Conservation (phyloP, 2,113 vertebrate genomes). For the Platycercus adscitus region DNA sequence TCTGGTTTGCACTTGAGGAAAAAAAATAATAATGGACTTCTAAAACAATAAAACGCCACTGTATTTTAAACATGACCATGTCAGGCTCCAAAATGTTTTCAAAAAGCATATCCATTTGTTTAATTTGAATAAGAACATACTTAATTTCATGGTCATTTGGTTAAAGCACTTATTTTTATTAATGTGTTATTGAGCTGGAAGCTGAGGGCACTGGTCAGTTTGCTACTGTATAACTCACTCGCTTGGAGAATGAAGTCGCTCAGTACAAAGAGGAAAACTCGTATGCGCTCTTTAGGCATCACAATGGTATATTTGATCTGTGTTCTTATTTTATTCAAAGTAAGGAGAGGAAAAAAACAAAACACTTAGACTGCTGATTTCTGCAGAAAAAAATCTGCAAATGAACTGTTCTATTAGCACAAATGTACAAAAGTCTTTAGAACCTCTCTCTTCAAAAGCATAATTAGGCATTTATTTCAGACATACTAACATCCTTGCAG, state of each 20-base stretch:
- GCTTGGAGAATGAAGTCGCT: neutral
- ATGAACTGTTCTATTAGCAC: constrained; percentile 83
- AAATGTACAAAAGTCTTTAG: constrained; percentile 82
- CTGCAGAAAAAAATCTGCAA: constrained; percentile 80
- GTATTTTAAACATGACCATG: constrained; percentile 54
- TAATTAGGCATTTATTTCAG: constrained; percentile 88
- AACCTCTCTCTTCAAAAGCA: constrained; percentile 84
- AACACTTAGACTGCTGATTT: constrained; percentile 78
- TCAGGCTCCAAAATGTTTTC: constrained; percentile 66
- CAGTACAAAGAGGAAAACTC: constrained; percentile 39
- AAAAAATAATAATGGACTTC: neutral
- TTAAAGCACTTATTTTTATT: constrained; percentile 76
- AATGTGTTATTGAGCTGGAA: constrained; percentile 69
- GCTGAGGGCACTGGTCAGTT: constrained; percentile 64
- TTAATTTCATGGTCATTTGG: constrained; percentile 78
- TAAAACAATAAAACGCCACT: constrained; percentile 57
- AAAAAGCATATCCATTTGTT: constrained; percentile 62
- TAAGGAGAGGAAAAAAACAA: constrained; percentile 34
- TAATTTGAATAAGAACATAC: constrained; percentile 69
- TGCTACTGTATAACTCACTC: constrained; percentile 45
- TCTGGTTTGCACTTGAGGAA: constrained; percentile 40
- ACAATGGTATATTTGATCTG: constrained; percentile 62
- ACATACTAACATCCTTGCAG: constrained; percentile 85
- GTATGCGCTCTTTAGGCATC: constrained; percentile 34
- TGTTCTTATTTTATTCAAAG: constrained; percentile 73